Conservation (phyloP, 2,113 vertebrate species). For the Corydoras maculifer region DNA sequence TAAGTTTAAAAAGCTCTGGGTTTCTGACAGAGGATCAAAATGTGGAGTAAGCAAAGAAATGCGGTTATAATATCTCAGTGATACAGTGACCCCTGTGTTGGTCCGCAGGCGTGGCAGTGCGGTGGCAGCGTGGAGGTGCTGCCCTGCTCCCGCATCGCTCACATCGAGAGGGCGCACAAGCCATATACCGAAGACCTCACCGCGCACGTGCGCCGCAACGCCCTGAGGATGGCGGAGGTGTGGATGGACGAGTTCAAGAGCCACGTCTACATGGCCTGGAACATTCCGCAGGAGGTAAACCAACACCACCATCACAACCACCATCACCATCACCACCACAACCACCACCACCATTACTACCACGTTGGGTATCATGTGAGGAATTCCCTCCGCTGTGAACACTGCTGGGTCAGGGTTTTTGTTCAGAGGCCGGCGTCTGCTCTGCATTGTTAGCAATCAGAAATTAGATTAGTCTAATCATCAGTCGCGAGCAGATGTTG, state of each 20-base stretch:
- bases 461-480: constrained; percentile 12
- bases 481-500: constrained; percentile 9
- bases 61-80: too few species aligned
- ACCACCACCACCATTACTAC: background rate
- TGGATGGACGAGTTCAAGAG: constrained; percentile 99
- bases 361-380: background rate
- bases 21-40: too few species aligned
- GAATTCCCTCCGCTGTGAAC: background rate
- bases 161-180: constrained; percentile 93
- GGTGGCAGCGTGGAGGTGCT: constrained; percentile 93
- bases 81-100: background rate
- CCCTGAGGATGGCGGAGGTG: constrained; percentile 89
- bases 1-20: too few species aligned
- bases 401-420: background rate
- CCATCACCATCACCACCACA: too few species aligned
- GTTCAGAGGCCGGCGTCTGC: too few species aligned
- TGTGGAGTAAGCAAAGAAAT: too few species aligned
- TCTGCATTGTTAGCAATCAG: background rate
- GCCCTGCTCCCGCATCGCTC: constrained; percentile 89
- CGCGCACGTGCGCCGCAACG: constrained; percentile 84
- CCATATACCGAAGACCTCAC: constrained; percentile 93
- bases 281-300: constrained; percentile 89
- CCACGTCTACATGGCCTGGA: constrained; percentile 99
- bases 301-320: background rate
- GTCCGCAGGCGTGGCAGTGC: constrained; percentile 89